These are phyloP conservation scores for Ianthella basta DNA, from an alignment of 37 sponge, comb jelly and placozoan genomes.

Conservation along the genomic window DNA sequence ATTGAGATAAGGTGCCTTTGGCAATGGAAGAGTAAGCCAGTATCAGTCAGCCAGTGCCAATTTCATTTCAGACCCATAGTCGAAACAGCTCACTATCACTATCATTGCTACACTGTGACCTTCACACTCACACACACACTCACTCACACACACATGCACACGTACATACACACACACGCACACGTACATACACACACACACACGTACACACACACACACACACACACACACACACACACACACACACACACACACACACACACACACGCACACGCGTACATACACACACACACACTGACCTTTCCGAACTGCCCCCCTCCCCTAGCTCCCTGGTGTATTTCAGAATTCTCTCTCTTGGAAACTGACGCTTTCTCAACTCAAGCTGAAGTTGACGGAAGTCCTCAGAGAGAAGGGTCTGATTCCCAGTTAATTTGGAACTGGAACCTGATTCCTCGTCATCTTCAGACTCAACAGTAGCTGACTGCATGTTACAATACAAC, in stretches of 20 bases:
- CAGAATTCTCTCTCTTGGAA: slow-evolving; percentile 55
- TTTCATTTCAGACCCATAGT: too few species aligned
- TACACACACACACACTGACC: slow-evolving; percentile 41
- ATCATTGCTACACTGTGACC: too few species aligned
- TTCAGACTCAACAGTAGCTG: slow-evolving; percentile 26
- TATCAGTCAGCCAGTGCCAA: too few species aligned
- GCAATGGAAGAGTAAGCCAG: too few species aligned
- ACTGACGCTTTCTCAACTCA: slow-evolving; percentile 53
- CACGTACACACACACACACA: slow-evolving; percentile 43
- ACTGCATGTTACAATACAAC: background rate
- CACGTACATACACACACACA: slow-evolving; percentile 10
- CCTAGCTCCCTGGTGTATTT: slow-evolving; percentile 51
- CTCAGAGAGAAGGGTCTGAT: background rate
- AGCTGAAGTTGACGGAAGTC: slow-evolving; percentile 64
- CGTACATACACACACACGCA: slow-evolving; percentile 22
- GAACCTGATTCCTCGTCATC: slow-evolving; percentile 9
- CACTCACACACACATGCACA: background rate
- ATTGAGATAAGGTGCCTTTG: too few species aligned
- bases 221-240: slow-evolving; percentile 64
- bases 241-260: slow-evolving; percentile 64
- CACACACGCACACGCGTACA: slow-evolving; percentile 44
- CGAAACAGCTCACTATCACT: too few species aligned
- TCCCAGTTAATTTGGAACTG: slow-evolving; percentile 3
- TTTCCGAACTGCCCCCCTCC: slow-evolving; percentile 83
- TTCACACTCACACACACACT: background rate